Conservation (phyloP, 2,797 vertebrate genomes). For the Botia almorhae region DNA sequence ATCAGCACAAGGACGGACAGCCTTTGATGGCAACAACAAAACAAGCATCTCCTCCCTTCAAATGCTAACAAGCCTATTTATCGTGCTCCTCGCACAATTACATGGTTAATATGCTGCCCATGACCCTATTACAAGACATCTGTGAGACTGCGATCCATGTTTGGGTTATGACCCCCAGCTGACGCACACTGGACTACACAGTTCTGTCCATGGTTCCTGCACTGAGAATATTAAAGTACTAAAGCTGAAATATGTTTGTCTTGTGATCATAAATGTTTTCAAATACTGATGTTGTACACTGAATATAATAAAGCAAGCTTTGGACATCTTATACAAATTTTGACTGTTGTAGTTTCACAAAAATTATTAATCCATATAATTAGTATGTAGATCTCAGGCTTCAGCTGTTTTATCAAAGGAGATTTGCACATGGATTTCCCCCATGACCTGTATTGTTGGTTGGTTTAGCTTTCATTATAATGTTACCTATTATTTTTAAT, state of each 20-base stretch:
- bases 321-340: too few species aligned
- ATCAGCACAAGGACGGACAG: background rate
- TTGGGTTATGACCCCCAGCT: background rate
- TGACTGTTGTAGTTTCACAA: background rate
- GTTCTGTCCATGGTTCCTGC: background rate
- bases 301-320: background rate
- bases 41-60: background rate
- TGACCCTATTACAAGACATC: background rate
- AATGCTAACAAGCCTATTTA: background rate
- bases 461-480: slow-evolving; percentile 7
- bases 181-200: background rate
- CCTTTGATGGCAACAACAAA: background rate
- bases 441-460: background rate
- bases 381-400: background rate
- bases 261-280: background rate
- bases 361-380: background rate
- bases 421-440: background rate
- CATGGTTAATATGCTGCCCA: background rate
- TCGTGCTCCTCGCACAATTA: background rate
- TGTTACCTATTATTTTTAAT: slow-evolving; percentile 24
- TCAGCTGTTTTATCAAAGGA: background rate
- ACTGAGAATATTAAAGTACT: background rate
- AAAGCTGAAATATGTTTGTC: background rate
- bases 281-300: background rate
- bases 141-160: background rate